These are phyloP conservation scores for Callospermophilus lateralis DNA, from an alignment of 2,113 vertebrate genomes.

Conservation along the genomic window DNA sequence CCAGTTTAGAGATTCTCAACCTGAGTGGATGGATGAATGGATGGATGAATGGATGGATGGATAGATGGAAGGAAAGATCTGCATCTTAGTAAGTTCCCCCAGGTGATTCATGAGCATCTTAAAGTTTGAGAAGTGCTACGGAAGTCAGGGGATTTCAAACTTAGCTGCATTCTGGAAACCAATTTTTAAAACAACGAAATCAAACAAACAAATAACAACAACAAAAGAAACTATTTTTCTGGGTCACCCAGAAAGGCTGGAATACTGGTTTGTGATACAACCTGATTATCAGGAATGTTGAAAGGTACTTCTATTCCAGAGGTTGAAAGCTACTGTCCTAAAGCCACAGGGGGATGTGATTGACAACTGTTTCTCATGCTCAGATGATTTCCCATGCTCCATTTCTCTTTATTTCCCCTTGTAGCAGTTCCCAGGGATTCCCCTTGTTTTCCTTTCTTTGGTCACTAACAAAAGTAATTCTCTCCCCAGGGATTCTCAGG, in stretches of 20 bases:
- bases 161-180: neutral
- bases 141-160: neutral
- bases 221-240: neutral
- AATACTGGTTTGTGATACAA: neutral
- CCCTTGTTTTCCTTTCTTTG: neutral
- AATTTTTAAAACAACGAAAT: neutral
- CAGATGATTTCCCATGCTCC: too few species aligned
- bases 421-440: neutral
- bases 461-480: neutral
- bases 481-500: conserved; percentile 3
- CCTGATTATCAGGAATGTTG: neutral
- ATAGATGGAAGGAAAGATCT: neutral
- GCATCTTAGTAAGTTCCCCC: neutral
- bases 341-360: neutral
- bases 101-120: neutral
- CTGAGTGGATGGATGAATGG: neutral
- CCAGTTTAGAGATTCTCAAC: too few species aligned
- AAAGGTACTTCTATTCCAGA: neutral
- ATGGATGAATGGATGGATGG: neutral
- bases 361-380: neutral
- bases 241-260: neutral
- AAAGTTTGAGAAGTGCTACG: neutral
- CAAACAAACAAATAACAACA: neutral
- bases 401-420: neutral
- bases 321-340: neutral